Evolutionary conservation across 2,888 invertebrate genomes (phyloP).

Genomic region (Sturmia bella): DNA sequence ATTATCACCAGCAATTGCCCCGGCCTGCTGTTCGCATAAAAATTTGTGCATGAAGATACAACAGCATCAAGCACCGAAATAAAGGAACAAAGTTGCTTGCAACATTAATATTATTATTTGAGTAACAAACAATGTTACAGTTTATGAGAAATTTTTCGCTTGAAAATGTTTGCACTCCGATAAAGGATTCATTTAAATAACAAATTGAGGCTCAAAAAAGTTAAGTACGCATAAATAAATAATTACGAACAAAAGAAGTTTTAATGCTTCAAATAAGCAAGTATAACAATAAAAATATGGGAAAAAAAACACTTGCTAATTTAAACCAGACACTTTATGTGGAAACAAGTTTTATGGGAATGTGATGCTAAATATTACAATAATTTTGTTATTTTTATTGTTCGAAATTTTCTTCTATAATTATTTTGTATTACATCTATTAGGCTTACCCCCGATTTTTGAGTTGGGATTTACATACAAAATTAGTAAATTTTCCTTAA

Average conservation of each 20-base stretch:
- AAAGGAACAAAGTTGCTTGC: background rate
- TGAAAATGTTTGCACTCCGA: constrained; percentile 42
- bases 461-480: too few species aligned
- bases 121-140: background rate
- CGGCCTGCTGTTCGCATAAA: background rate
- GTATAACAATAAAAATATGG: background rate
- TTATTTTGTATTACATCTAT: too few species aligned
- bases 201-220: constrained; percentile 20
- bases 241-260: constrained; percentile 7
- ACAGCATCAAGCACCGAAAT: constrained; percentile 8
- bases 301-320: background rate
- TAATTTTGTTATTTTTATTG: too few species aligned
- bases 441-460: too few species aligned
- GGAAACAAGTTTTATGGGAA: too few species aligned
- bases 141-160: constrained; percentile 45
- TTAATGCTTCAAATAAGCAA: constrained; percentile 10
- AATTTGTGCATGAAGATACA: constrained; percentile 16
- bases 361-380: too few species aligned
- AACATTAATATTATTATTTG: constrained; percentile 3
- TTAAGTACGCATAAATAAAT: constrained; percentile 35
- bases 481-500: too few species aligned
- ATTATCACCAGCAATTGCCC: constrained; percentile 45
- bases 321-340: too few species aligned
- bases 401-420: too few species aligned
- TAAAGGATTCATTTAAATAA: constrained; percentile 56